A percentile compares a stretch with the other conserved stretches of the same genome.
phyloP scores from a whole-genome alignment of 2,888 invertebrate species.

The Allygus modestus region DNA sequence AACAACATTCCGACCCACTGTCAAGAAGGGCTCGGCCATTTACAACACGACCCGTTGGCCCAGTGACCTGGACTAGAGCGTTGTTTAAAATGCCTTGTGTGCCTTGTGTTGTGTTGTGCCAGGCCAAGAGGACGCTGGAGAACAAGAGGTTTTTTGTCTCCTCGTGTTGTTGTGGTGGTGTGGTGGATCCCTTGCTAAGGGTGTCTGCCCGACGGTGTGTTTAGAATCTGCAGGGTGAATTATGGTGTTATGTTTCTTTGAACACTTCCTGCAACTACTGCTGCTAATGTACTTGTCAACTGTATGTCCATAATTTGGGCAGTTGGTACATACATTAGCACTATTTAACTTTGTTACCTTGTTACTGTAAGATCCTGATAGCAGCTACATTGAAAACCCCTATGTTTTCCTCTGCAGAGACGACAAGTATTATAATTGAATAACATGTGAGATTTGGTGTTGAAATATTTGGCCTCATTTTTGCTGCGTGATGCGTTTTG shows the following conservation, averaged over 20 bases:
- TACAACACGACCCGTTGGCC: neutral
- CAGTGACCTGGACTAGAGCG: neutral
- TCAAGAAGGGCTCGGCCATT: constrained; percentile 38
- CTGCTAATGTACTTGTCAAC: neutral
- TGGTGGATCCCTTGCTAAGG: neutral
- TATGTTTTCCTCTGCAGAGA: constrained; percentile 8
- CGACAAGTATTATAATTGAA: neutral
- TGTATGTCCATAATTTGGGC: neutral
- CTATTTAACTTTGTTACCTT: neutral
- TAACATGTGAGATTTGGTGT: neutral
- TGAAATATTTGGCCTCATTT: neutral
- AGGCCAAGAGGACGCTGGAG: neutral
- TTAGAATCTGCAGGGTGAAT: neutral
- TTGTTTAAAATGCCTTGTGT: neutral
- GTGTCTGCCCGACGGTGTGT: neutral
- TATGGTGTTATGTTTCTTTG: neutral
- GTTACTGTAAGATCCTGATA: neutral
- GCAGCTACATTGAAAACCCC: neutral
- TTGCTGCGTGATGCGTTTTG: neutral
- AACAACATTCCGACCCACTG: constrained; percentile 25
- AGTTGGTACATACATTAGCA: neutral
- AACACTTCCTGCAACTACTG: neutral
- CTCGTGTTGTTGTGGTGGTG: neutral
- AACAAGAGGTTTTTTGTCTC: neutral
- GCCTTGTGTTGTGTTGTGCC: no score